Base-by-base conservation (phyloP, 2,888 invertebrate genomes). In the Orthonychiurus folsomi region DNA sequence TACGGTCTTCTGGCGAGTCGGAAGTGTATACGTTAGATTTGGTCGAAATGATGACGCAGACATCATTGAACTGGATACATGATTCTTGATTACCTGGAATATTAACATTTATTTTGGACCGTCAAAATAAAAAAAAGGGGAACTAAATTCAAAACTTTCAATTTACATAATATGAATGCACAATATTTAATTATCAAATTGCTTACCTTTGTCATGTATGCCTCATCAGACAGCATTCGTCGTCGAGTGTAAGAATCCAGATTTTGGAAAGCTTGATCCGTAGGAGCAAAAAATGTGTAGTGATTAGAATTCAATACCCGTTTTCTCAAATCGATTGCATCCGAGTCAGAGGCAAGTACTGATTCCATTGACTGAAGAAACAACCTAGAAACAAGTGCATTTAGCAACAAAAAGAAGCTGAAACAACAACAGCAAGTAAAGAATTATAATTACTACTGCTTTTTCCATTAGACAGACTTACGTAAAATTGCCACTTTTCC, bases 231-330 rank as follows among this genome's bases (percentile, higher is more conserved):
- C 66, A 77, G 73, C 56, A 79, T 73, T 26, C 71, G 66, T 52
- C 76, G 73, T 20, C 77, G 73, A 25, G 75, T 65, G 12, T 72
- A 68, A 3, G 71, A 68, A 15, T 84, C 83, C n/a, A 83, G 75
- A 67, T 80, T 79, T 69, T 82, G 81, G 74, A 86, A 86, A 1
- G 86, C 86, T 47, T 79, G 80, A 75, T 86, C 85, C 5, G 81
- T 83, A 5, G 86, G 86, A 56, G 86, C 86, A 75, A 86, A 85
- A 74, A 86, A 82, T 1, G 86, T 86, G 75, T 84, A 84, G 64
- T 68, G 68, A 58, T 56, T 60, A 1, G 63, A 63, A 71, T 73
- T 21, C 50, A 55, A 60, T 52, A 63, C 62, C n/a, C 71, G 68
- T 23, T 68, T 71, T 9, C 68, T 65, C 0, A 75, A 68, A 54